These are phyloP conservation scores for Parazoanthus swiftii DNA, from an alignment of 92 coral and sea anemone species.

Conservation along the genomic window DNA sequence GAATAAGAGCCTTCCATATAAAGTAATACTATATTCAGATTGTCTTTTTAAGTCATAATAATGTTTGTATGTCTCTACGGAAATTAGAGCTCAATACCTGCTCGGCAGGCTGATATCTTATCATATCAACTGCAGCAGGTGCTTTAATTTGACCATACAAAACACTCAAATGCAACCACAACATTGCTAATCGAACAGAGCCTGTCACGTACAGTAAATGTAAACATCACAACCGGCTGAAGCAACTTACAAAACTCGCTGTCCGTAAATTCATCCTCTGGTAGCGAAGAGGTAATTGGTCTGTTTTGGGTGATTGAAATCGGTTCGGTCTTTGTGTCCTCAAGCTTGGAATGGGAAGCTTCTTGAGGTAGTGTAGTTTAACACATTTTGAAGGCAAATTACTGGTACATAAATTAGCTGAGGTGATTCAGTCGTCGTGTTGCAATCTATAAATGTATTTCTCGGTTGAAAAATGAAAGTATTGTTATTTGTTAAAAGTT, in stretches of 20 bases:
- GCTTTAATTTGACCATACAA: constrained; percentile 16
- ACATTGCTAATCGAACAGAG: not conserved
- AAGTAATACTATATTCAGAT: too few species aligned
- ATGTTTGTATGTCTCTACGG: not conserved
- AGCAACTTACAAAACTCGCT: not conserved
- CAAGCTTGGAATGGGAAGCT: constrained; percentile 29
- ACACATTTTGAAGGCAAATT: not conserved
- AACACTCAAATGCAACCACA: constrained; percentile 22
- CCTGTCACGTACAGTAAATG: not conserved
- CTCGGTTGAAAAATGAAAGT: not conserved
- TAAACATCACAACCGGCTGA: constrained; percentile 7
- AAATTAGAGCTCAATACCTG: constrained; percentile 7
- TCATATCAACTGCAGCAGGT: constrained; percentile 19
- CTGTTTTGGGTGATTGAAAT: too few species aligned
- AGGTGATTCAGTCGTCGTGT: not conserved
- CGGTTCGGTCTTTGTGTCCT: constrained; percentile 9
- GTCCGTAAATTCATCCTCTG: not conserved
- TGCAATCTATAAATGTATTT: not conserved
- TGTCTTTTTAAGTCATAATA: not conserved
- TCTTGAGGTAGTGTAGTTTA: constrained; percentile 14
- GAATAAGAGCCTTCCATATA: not conserved
- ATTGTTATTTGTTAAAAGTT: not conserved
- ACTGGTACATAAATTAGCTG: not conserved
- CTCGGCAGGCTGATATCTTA: constrained; percentile 9
- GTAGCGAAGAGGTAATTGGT: not conserved